These are phyloP conservation scores for Pandion haliaetus DNA, from an alignment of 2,113 vertebrate species.

Conservation along the genomic window DNA sequence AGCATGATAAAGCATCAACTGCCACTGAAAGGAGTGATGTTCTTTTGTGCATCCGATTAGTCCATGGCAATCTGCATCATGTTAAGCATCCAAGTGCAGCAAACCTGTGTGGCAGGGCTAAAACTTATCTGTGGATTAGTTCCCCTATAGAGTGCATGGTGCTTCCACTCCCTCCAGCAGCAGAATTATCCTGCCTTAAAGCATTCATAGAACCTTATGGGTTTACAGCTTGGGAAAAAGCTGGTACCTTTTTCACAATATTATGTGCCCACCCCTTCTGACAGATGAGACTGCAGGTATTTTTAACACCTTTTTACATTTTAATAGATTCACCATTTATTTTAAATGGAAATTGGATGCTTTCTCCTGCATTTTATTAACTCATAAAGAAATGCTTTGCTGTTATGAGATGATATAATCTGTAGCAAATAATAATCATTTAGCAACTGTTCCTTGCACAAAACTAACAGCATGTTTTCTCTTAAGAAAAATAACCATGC, in stretches of 20 bases:
- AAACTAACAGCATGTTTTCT: not conserved
- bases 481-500: not conserved
- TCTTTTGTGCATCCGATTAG: not conserved
- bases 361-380: conserved; percentile 18
- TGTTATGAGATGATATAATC: not conserved
- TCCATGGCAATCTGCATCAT: not conserved
- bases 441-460: not conserved
- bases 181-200: not conserved
- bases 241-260: not conserved
- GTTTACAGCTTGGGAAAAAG: not conserved
- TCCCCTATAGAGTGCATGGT: not conserved
- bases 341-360: not conserved
- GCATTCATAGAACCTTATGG: not conserved
- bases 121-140: not conserved
- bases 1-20: not conserved
- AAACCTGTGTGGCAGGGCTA: not conserved
- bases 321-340: not conserved
- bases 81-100: not conserved
- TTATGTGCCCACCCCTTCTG: not conserved
- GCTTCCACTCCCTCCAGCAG: not conserved
- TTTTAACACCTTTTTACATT: not conserved
- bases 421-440: conserved; percentile 17
- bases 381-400: not conserved
- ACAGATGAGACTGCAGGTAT: not conserved
- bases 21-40: not conserved